phyloP scores from a whole-genome alignment of 1,140 invertebrate species.

The silkworm (Bombyx mori) region ASM3026992v2 NC_085118.1:11539001-11539500 shows the following conservation, averaged over 20 bases:
- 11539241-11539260: slow-evolving; percentile 81
- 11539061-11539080: slow-evolving; percentile 77
- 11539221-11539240: slow-evolving; percentile 97
- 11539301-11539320: slow-evolving; percentile 9
- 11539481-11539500: no score
- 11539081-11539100: slow-evolving; percentile 78
- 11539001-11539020: not conserved
- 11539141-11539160: slow-evolving; percentile 94
- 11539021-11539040: not conserved
- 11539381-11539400: no score
- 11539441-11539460: no score
- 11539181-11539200: slow-evolving; percentile 86
- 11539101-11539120: slow-evolving; percentile 81
- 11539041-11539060: slow-evolving; percentile 2
- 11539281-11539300: slow-evolving; percentile 92
- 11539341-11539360: no score
- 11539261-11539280: slow-evolving; percentile 90
- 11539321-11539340: not conserved
- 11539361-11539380: no score
- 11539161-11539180: slow-evolving; percentile 86
- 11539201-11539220: slow-evolving; percentile 97
- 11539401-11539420: no score
- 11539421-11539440: no score
- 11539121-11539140: slow-evolving; percentile 81
- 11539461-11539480: no score